phyloP scores from a whole-genome alignment of 2,113 vertebrate genomes.

The Lophotis ruficrista region DNA sequence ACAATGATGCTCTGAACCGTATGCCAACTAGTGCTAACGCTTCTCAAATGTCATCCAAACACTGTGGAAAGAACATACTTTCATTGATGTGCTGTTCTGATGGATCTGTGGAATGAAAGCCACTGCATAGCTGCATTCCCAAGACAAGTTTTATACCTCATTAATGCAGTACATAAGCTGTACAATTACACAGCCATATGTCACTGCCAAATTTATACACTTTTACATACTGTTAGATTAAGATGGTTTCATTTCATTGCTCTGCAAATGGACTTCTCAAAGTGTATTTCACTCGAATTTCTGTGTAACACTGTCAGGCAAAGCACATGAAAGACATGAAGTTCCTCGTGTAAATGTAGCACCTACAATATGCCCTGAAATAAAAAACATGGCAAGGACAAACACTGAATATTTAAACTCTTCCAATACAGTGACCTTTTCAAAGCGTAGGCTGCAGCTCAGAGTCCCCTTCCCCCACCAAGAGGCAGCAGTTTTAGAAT shows the following conservation, averaged over 20 bases:
- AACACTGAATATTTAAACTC: not conserved
- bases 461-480: not conserved
- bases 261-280: conserved; percentile 34
- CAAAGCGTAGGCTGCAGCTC: not conserved
- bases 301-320: not conserved
- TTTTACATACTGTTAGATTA: conserved; percentile 45
- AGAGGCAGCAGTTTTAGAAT: not conserved
- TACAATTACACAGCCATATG: conserved; percentile 44
- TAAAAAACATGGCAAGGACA: not conserved
- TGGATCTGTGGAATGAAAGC: conserved; percentile 15
- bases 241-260: conserved; percentile 31
- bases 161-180: conserved; percentile 43
- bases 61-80: not conserved
- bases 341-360: not conserved
- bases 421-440: not conserved
- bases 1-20: not conserved
- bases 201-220: conserved; percentile 51
- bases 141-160: conserved; percentile 36
- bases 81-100: not conserved
- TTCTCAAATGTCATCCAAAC: not conserved
- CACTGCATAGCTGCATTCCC: not conserved
- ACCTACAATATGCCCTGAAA: not conserved
- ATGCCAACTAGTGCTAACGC: not conserved
- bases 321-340: not conserved
- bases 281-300: conserved; percentile 15